These are phyloP conservation scores for Saccopteryx leptura DNA, from an alignment of 2,113 vertebrate species.

Conservation along the genomic window DNA sequence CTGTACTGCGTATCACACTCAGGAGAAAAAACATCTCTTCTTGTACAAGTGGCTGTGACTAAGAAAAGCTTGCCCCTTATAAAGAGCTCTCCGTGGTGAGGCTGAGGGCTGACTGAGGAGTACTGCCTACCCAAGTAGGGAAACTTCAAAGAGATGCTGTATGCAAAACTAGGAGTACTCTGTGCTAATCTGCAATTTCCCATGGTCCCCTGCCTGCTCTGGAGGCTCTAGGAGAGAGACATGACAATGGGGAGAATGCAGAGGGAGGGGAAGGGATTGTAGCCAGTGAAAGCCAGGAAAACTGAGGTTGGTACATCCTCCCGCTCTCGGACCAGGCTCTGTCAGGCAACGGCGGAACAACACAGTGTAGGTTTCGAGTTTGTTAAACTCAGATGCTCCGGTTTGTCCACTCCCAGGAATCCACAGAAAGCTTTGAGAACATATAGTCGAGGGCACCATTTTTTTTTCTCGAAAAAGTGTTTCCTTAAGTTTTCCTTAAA, in stretches of 20 bases:
- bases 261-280: neutral
- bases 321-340: neutral
- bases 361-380: neutral
- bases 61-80: neutral
- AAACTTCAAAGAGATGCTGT: neutral
- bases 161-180: neutral
- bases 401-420: neutral
- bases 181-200: neutral
- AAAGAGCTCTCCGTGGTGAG: neutral
- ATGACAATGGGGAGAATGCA: neutral
- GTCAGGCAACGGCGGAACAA: neutral
- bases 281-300: neutral
- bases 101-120: neutral
- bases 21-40: slow-evolving; percentile 60
- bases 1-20: slow-evolving; percentile 56
- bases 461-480: neutral
- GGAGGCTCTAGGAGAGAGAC: neutral
- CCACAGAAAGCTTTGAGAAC: neutral
- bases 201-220: neutral
- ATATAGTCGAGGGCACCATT: neutral
- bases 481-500: slow-evolving; percentile 15
- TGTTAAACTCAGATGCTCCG: neutral
- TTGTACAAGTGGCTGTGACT: slow-evolving; percentile 56
- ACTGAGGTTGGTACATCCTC: neutral
- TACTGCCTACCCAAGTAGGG: neutral